phyloP scores from a whole-genome alignment of 2,888 invertebrate species.

The Dexiosoma caninum region DNA sequence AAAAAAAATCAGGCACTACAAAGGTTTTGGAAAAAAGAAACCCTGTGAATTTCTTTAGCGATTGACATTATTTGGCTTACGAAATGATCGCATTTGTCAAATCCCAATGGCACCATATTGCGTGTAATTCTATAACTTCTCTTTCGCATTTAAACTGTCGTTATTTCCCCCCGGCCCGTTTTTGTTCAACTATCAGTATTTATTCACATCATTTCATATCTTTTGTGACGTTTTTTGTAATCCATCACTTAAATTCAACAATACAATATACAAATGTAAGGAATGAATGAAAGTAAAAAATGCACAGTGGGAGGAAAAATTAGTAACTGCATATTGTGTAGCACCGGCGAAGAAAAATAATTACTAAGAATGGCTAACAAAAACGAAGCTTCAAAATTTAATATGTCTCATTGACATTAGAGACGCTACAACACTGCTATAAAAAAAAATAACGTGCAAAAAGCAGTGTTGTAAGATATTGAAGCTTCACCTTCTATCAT shows the following conservation, averaged over 20 bases:
- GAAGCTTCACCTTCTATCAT: too few species aligned
- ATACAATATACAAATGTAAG: too few species aligned
- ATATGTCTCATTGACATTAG: too few species aligned
- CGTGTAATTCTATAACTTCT: conserved; percentile 36
- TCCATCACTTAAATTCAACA: conserved; percentile 49
- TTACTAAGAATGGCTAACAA: too few species aligned
- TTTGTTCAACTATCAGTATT: not conserved
- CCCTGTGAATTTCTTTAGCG: conserved; percentile 28
- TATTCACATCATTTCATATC: not conserved
- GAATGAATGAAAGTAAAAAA: not conserved
- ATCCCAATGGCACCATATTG: conserved; percentile 58
- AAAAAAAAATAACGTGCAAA: too few species aligned
- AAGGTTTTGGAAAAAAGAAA: conserved; percentile 15
- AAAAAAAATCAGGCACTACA: conserved; percentile 24
- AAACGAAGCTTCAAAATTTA: too few species aligned
- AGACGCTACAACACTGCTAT: too few species aligned
- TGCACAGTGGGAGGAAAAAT: not conserved
- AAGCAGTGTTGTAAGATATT: too few species aligned
- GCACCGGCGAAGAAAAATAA: too few species aligned
- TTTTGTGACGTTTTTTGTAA: conserved; percentile 16
- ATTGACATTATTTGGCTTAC: conserved; percentile 54
- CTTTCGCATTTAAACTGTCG: conserved; percentile 19
- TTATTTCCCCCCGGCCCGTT: not conserved
- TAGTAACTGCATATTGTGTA: too few species aligned
- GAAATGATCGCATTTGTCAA: conserved; percentile 61